These are phyloP conservation scores for Motacilla alba DNA, from an alignment of 2,113 vertebrate genomes.

Conservation along the genomic window DNA sequence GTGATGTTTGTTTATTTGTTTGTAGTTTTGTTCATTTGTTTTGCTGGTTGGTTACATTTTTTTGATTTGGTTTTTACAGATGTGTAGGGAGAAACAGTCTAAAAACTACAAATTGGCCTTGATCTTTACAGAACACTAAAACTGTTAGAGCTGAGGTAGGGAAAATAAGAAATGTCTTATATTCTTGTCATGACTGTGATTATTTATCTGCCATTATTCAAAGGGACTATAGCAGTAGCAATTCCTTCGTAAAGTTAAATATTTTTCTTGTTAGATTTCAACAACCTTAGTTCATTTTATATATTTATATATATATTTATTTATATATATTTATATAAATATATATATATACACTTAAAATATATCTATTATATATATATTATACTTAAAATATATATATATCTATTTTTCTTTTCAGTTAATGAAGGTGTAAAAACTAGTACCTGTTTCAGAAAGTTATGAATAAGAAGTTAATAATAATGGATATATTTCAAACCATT, in stretches of 20 bases:
- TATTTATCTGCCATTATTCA: background rate
- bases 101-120: background rate
- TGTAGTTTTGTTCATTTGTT: background rate
- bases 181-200: background rate
- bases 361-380: too few species aligned
- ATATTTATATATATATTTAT: too few species aligned
- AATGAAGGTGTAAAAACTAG: background rate
- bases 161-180: background rate
- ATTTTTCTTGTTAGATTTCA: background rate
- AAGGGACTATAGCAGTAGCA: background rate
- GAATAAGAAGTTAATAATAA: background rate
- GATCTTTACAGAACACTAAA: background rate
- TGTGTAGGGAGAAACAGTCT: background rate
- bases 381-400: too few species aligned
- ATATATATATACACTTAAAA: too few species aligned
- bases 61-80: background rate
- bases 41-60: background rate
- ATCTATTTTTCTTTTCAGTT: background rate
- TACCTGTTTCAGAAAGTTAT: background rate
- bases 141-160: background rate
- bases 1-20: background rate
- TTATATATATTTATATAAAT: too few species aligned
- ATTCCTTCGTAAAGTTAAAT: background rate
- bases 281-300: background rate
- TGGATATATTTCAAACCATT: background rate